Base-by-base conservation (phyloP, 1,140 invertebrate species). In the Aphelinus certus region DNA sequence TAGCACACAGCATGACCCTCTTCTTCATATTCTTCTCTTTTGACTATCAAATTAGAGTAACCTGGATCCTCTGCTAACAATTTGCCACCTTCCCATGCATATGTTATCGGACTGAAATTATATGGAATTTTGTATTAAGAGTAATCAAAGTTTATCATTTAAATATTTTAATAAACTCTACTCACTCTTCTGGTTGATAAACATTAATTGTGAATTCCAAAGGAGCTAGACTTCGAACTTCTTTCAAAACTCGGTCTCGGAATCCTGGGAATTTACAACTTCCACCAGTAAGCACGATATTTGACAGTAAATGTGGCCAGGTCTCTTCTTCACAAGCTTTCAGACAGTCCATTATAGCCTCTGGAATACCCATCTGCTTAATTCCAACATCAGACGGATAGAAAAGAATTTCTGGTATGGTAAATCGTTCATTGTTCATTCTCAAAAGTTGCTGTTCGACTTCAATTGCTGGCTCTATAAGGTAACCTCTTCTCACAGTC, bases 331-430 rank as follows among this genome's bases (percentile, higher is more conserved):
- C 92, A 80, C 95, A 95, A 0, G 87, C 82, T 77, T 92, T 89
- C 5, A 97, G 91, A 7, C 91, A 91, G 80, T 95, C 89, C 51
- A 94, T 91, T 61, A 99, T 93, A 9, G 95, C 93, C 89, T 99
- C 97, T 1, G 94, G 89, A 77, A 99, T 94, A 4, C 98, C 98
- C 92, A 97, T 97, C 88, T 98, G 95, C 62, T 93, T 90, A 65
- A 99, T 95, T 2, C 97, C 97, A 69, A 99, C 93, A 89, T 99
- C 97, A 0, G 95, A 96, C 0, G 98, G 98, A 84, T 95, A 91
- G 85, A 99, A 99, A 6, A 99, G 87, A 42, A 99, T 88, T 89
- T 99, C 98, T 0, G 98, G 97, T 61, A 99, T 93, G 0, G 94
- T 89, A 86, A 99, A 98, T 66, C 96, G 87, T 85, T 97, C 96